Evolutionary conservation across 2,113 vertebrate species (phyloP).

Genomic region (Galbula dea): DNA sequence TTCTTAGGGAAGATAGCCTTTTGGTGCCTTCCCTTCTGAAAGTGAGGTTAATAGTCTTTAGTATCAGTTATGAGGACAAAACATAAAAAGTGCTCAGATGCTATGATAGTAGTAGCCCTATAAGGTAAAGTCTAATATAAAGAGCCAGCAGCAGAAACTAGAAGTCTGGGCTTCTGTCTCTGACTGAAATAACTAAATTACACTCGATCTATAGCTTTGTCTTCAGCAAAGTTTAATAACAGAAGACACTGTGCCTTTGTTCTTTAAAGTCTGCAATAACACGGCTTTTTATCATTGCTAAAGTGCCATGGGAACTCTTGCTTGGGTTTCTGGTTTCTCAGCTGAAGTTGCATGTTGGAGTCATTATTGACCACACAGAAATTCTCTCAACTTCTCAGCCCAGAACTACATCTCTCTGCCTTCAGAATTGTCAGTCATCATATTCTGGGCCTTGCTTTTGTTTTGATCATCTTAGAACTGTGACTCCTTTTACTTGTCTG

Average conservation of each 20-base stretch:
- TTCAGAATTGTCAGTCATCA: background rate
- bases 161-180: background rate
- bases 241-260: background rate
- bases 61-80: background rate
- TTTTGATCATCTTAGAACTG: background rate
- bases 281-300: background rate
- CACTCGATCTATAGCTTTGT: background rate
- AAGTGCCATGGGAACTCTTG: background rate
- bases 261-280: slow-evolving; percentile 28
- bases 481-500: background rate
- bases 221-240: background rate
- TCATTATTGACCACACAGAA: background rate
- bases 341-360: background rate
- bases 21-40: background rate
- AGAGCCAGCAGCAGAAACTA: background rate
- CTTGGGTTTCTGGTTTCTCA: slow-evolving; percentile 23
- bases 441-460: background rate
- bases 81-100: background rate
- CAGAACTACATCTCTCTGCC: background rate
- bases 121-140: background rate
- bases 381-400: background rate
- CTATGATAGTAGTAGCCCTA: background rate
- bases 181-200: background rate
- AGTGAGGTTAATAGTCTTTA: slow-evolving; percentile 4
- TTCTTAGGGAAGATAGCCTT: background rate